These are phyloP conservation scores for Ips typographus DNA, from an alignment of 1,140 invertebrate species.

Conservation along the genomic window DNA sequence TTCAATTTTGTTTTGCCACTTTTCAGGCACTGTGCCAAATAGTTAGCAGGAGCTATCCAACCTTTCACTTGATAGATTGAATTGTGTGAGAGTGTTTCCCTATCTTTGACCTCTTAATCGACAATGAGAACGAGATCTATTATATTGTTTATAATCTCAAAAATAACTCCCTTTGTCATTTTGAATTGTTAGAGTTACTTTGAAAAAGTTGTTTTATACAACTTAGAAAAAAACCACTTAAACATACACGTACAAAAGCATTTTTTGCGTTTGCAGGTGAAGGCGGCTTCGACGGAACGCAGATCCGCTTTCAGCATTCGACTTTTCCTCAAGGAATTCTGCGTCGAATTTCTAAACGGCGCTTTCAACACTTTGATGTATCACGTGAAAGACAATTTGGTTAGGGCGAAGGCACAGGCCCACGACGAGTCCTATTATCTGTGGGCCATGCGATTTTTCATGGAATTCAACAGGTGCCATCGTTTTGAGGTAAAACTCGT, in stretches of 20 bases:
- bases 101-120: too few species aligned
- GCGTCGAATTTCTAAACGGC: conserved; percentile 86
- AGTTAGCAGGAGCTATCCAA: too few species aligned
- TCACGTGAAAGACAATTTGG: conserved; percentile 70
- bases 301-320: conserved; percentile 79
- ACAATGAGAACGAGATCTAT: too few species aligned
- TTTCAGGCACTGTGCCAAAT: too few species aligned
- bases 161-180: too few species aligned
- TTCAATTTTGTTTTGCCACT: too few species aligned
- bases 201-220: too few species aligned
- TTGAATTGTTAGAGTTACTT: not conserved
- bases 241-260: not conserved
- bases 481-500: conserved; percentile 86
- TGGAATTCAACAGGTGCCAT: conserved; percentile 91
- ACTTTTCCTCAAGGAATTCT: conserved; percentile 91
- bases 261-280: conserved; percentile 15
- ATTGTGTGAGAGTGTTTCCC: too few species aligned
- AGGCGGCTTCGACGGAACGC: conserved; percentile 56
- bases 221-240: not conserved
- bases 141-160: too few species aligned
- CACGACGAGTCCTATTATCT: conserved; percentile 93
- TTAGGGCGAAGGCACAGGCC: conserved; percentile 61
- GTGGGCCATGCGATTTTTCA: conserved; percentile 93
- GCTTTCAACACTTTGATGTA: conserved; percentile 92
- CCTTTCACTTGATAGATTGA: too few species aligned